phyloP scores from a whole-genome alignment of 2,888 invertebrate species.

The Philereme transversata region DNA sequence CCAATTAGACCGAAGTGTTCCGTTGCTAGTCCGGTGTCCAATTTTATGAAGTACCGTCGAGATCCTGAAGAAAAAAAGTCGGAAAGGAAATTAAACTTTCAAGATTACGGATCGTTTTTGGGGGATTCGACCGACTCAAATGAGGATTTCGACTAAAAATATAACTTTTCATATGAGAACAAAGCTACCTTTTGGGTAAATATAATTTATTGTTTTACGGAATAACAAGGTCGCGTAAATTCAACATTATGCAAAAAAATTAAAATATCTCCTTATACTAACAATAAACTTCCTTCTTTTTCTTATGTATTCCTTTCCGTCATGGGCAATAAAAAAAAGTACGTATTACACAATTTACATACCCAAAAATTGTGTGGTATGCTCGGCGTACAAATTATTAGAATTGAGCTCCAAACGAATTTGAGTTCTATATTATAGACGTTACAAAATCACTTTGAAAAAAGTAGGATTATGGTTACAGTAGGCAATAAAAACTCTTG shows the following conservation, averaged over 20 bases:
- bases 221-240: constrained; percentile 2
- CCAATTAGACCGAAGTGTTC: constrained; percentile 56
- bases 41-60: constrained; percentile 45
- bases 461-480: constrained; percentile 33
- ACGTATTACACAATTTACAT: constrained; percentile 53
- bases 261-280: constrained; percentile 10
- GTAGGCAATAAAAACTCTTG: constrained; percentile 58
- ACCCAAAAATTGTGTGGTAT: constrained; percentile 51
- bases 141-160: constrained; percentile 12
- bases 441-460: constrained; percentile 31
- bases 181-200: background rate
- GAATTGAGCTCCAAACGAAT: constrained; percentile 38
- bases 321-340: constrained; percentile 55
- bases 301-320: constrained; percentile 60
- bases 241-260: constrained; percentile 21
- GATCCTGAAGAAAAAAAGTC: constrained; percentile 39
- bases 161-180: background rate
- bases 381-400: constrained; percentile 31
- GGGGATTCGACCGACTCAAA: constrained; percentile 27
- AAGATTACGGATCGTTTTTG: constrained; percentile 34
- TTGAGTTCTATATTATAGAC: constrained; percentile 38
- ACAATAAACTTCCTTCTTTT: constrained; percentile 37
- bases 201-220: constrained; percentile 3
- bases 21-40: constrained; percentile 44
- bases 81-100: constrained; percentile 39